Evolutionary conservation across 2,888 invertebrate species (phyloP).

Genomic region (Automeris io): DNA sequence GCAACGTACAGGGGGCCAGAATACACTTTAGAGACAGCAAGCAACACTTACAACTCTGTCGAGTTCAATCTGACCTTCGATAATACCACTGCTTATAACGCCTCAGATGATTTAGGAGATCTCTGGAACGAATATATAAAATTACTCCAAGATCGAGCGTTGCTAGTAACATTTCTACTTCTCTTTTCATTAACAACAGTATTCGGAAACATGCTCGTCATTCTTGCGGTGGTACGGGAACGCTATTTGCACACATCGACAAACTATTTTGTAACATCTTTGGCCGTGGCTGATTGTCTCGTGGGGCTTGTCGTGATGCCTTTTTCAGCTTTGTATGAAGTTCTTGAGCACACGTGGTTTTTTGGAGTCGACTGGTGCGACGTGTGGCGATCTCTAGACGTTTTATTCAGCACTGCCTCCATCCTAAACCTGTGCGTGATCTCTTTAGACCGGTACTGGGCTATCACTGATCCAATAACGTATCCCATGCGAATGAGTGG

Average conservation of each 20-base stretch:
- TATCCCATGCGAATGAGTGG: conserved; percentile 97
- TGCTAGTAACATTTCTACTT: conserved; percentile 87
- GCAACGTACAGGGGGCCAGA: conserved; percentile 49
- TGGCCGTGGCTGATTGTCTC: conserved; percentile 97
- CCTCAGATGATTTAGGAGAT: conserved; percentile 39
- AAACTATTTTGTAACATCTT: conserved; percentile 97
- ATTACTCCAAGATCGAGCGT: conserved; percentile 80
- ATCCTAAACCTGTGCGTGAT: conserved; percentile 98
- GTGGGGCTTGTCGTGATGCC: conserved; percentile 99
- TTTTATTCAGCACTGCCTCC: conserved; percentile 97
- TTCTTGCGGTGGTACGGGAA: conserved; percentile 94
- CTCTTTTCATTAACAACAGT: conserved; percentile 95
- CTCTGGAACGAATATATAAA: conserved; percentile 67
- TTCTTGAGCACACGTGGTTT: conserved; percentile 93
- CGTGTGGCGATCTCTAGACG: conserved; percentile 97
- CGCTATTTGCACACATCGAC: conserved; percentile 97
- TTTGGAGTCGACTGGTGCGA: conserved; percentile 98
- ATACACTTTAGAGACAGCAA: conserved; percentile 40
- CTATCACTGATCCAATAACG: conserved; percentile 98
- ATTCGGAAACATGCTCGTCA: conserved; percentile 96
- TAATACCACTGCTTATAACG: conserved; percentile 43
- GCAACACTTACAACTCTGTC: conserved; percentile 37
- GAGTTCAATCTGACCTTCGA: conserved; percentile 56
- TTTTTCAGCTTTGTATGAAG: conserved; percentile 93
- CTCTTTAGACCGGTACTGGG: conserved; percentile 97